phyloP scores from a whole-genome alignment of 1,140 invertebrate genomes.

The Notospermus geniculatus region DNA sequence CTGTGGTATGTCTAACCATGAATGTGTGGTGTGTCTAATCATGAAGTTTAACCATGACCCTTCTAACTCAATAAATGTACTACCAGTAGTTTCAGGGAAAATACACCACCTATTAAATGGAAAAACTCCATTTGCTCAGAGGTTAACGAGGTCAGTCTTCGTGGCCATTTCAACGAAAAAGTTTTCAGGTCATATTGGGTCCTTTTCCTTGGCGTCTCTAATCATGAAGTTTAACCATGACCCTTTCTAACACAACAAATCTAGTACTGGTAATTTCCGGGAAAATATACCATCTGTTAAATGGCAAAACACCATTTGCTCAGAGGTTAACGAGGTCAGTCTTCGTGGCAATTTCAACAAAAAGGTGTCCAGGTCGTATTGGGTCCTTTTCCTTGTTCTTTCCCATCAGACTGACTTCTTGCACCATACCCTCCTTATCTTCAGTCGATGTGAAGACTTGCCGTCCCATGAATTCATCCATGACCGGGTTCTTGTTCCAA shows the following conservation, averaged over 20 bases:
- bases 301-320: too few species aligned
- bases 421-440: slow-evolving; percentile 29
- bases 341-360: slow-evolving; percentile 37
- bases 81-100: too few species aligned
- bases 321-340: slow-evolving; percentile 31
- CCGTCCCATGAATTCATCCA: slow-evolving; percentile 49
- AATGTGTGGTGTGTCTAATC: too few species aligned
- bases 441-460: slow-evolving; percentile 43
- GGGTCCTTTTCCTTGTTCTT: slow-evolving; percentile 33
- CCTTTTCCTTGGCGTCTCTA: too few species aligned
- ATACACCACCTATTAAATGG: too few species aligned
- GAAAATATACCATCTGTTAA: too few species aligned
- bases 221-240: too few species aligned
- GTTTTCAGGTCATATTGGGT: slow-evolving; percentile 32
- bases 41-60: too few species aligned
- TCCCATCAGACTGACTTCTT: slow-evolving; percentile 37
- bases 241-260: too few species aligned
- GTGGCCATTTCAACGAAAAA: slow-evolving; percentile 41
- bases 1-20: too few species aligned
- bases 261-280: too few species aligned
- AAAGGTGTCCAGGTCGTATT: slow-evolving; percentile 36
- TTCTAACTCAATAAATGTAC: too few species aligned
- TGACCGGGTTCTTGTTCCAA: slow-evolving; percentile 50
- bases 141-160: slow-evolving; percentile 26
- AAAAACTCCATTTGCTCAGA: slow-evolving; percentile 43